A percentile compares a stretch with the other conserved stretches of the same genome.
phyloP scores from a whole-genome alignment of 2,888 invertebrate genomes.

The Agonopterix arenella region DNA sequence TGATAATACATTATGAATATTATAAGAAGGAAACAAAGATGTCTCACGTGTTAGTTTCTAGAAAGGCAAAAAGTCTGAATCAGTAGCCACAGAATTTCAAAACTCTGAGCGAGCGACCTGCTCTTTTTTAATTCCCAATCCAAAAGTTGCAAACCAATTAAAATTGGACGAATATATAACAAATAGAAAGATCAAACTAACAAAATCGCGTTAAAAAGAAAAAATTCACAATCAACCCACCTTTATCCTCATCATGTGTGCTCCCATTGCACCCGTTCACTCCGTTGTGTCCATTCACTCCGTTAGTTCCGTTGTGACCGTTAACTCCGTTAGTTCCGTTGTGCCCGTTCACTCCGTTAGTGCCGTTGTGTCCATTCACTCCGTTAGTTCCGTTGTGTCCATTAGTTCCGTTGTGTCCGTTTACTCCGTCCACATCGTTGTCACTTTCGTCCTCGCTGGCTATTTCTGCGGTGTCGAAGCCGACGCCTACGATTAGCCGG shows the following conservation, averaged over 20 bases:
- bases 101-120: too few species aligned
- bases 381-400: conserved; percentile 25
- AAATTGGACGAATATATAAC: too few species aligned
- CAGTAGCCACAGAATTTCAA: too few species aligned
- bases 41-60: too few species aligned
- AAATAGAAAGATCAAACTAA: too few species aligned
- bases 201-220: too few species aligned
- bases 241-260: conserved; percentile 51
- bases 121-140: too few species aligned
- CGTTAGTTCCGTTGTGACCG: conserved; percentile 13
- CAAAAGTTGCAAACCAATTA: too few species aligned
- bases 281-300: conserved; percentile 24
- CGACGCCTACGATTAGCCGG: conserved; percentile 63
- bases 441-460: conserved; percentile 44
- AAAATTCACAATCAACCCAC: conserved; percentile 20
- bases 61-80: too few species aligned
- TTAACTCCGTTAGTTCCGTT: conserved; percentile 27
- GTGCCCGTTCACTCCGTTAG: conserved; percentile 22
- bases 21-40: too few species aligned
- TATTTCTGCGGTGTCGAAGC: conserved; percentile 40
- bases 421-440: conserved; percentile 25
- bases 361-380: conserved; percentile 25
- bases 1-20: too few species aligned
- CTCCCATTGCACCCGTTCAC: conserved; percentile 21
- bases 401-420: conserved; percentile 24